These are phyloP conservation scores for Pseudochirops cupreus DNA, from an alignment of 2,797 vertebrate genomes.

Conservation along the genomic window DNA sequence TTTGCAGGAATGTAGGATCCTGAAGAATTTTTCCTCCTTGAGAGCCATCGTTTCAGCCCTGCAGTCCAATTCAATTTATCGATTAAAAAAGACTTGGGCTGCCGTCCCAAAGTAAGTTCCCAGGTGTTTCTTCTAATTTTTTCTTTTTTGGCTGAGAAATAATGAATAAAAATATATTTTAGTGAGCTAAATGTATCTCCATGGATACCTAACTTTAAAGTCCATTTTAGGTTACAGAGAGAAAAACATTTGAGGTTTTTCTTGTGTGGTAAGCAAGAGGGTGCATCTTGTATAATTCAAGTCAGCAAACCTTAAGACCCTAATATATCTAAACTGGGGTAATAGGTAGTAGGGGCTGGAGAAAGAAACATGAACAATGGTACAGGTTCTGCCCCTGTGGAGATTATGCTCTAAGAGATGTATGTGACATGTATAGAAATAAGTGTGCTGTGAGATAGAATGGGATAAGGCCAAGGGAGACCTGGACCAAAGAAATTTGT, in stretches of 20 bases:
- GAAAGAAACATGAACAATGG: not conserved
- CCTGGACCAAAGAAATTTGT: not conserved
- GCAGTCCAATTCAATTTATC: conserved; percentile 96
- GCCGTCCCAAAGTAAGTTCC: conserved; percentile 93
- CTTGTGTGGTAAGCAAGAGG: not conserved
- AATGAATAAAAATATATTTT: not conserved
- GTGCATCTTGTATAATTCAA: not conserved
- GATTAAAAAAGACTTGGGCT: conserved; percentile 93
- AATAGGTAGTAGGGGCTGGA: not conserved
- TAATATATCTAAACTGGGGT: not conserved
- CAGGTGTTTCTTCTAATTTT: conserved; percentile 3
- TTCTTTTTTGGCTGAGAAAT: not conserved
- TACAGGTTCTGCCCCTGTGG: not conserved
- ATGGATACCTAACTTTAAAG: not conserved
- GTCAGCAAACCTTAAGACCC: not conserved
- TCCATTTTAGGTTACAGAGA: not conserved
- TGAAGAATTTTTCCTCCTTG: conserved; percentile 98
- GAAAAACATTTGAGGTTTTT: conserved; percentile 12
- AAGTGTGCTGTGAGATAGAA: not conserved
- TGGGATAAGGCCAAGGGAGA: not conserved
- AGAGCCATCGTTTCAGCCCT: conserved; percentile 95
- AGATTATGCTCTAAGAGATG: not conserved
- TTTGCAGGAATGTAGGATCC: conserved; percentile 94
- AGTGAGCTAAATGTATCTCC: not conserved
- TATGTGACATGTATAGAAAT: not conserved